Evolutionary conservation across 2,797 vertebrate species (phyloP).

Genomic region (Poeciliopsis gracilis): DNA sequence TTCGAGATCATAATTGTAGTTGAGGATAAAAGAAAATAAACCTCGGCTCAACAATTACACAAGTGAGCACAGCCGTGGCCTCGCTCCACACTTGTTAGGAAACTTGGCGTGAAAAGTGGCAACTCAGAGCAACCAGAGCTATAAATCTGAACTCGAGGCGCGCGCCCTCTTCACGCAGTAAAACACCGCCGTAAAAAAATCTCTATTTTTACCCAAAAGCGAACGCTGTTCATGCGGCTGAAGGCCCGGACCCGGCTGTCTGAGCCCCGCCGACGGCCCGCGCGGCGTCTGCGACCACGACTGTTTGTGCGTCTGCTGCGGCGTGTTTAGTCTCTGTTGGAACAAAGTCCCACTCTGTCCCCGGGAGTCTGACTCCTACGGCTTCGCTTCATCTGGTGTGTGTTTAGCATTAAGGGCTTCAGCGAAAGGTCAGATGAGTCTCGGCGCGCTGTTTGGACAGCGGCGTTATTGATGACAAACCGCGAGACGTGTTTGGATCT

Average conservation of each 20-base stretch:
- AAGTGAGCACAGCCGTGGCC: constrained; percentile 53
- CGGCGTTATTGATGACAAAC: neutral
- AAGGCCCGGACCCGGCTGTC: neutral
- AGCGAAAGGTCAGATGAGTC: neutral
- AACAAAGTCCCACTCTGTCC: constrained; percentile 7
- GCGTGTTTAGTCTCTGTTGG: constrained; percentile 31
- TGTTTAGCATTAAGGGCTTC: neutral
- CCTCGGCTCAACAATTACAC: neutral
- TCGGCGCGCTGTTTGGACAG: neutral
- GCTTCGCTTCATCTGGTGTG: neutral
- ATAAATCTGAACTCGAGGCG: constrained; percentile 48
- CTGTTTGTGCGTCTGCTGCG: constrained; percentile 26
- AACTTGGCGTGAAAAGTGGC: constrained; percentile 49
- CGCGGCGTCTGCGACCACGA: neutral
- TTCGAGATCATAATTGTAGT: neutral
- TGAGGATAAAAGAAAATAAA: neutral
- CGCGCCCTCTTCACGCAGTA: constrained; percentile 33
- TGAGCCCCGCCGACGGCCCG: neutral
- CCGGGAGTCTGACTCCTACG: neutral
- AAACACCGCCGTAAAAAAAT: constrained; percentile 47
- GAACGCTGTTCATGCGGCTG: constrained; percentile 19
- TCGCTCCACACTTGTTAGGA: constrained; percentile 61
- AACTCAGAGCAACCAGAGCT: constrained; percentile 43
- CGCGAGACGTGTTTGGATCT: neutral
- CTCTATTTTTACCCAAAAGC: constrained; percentile 60